These are phyloP conservation scores for Sturnus vulgaris DNA, from an alignment of 2,113 vertebrate genomes.

Conservation along the genomic window DNA sequence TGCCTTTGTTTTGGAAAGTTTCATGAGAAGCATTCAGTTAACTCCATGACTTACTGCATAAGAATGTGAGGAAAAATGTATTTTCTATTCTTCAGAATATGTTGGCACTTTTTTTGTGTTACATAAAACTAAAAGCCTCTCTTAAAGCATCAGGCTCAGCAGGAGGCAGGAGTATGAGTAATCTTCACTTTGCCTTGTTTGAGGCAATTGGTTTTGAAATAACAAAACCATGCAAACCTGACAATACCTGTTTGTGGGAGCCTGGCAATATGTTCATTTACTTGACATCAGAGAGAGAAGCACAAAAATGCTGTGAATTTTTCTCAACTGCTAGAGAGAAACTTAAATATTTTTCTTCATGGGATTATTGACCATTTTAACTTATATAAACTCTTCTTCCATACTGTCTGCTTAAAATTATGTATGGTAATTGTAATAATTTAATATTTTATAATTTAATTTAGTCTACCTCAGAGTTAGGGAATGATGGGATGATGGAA, in stretches of 20 bases:
- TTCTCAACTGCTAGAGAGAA: not conserved
- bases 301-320: not conserved
- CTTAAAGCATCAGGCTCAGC: not conserved
- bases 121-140: not conserved
- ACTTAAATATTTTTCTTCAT: not conserved
- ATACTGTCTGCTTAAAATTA: not conserved
- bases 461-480: not conserved
- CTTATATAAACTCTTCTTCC: not conserved
- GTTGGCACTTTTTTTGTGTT: not conserved
- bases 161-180: slow-evolving; percentile 17
- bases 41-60: not conserved
- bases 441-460: not conserved
- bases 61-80: not conserved
- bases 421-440: not conserved
- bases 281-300: not conserved
- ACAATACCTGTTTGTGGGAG: not conserved
- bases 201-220: slow-evolving; percentile 21
- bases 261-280: not conserved
- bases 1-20: not conserved
- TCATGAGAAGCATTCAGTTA: not conserved
- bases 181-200: slow-evolving; percentile 2
- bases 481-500: not conserved
- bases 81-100: not conserved
- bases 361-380: not conserved
- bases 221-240: slow-evolving; percentile 13